phyloP scores from a whole-genome alignment of 2,888 invertebrate species.

The Monochamus alternatus region DNA sequence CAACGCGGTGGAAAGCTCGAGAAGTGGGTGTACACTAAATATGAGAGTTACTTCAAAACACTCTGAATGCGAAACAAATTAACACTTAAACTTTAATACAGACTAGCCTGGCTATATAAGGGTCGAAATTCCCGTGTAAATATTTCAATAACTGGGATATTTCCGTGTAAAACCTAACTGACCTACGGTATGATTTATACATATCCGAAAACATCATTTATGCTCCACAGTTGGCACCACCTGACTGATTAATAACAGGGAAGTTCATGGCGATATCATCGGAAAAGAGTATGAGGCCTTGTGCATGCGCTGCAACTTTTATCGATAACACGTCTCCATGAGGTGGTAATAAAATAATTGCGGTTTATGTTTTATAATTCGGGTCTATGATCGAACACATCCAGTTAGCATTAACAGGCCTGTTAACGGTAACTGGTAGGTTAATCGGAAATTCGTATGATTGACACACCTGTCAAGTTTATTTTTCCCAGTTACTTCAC shows the following conservation, averaged over 20 bases:
- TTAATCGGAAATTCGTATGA: no score
- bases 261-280: not conserved
- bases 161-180: conserved; percentile 12
- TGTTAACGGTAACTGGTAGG: no score
- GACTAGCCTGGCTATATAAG: not conserved
- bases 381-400: no score
- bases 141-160: conserved; percentile 8
- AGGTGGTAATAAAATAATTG: conserved; percentile 1
- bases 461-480: no score
- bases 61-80: not conserved
- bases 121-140: not conserved
- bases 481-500: no score
- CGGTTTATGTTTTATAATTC: not conserved
- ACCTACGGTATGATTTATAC: conserved; percentile 4
- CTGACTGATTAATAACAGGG: not conserved
- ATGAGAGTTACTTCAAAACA: no score
- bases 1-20: no score
- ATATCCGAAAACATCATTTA: not conserved
- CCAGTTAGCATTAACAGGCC: no score
- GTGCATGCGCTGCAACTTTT: not conserved
- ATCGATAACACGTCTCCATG: not conserved
- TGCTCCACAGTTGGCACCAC: not conserved
- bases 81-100: not conserved
- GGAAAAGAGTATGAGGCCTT: not conserved
- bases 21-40: no score